Evolutionary conservation across 23 tunicate genomes (phyloP), one percentile per base, ranked within the genome.

Genomic region (Phallusia fumigata): DNA sequence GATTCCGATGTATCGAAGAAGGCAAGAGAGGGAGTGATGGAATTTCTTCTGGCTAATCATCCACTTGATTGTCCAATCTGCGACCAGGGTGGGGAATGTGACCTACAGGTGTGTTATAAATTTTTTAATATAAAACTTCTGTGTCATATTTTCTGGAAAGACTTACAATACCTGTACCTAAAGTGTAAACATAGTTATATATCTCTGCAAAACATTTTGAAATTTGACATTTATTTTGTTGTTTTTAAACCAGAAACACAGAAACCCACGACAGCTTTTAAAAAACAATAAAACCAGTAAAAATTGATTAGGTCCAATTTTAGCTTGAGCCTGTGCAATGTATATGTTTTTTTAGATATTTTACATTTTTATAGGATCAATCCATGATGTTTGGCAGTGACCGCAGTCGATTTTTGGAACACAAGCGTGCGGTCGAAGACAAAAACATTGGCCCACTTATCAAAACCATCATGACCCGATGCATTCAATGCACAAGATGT

Each of bases 1-100:
- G 93, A 97, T 73, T 88, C 95, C 45, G 99, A 97, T 65, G 82
- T 83, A 19, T 97, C 99, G 24, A 93, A 93, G 80, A 93, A 93
- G 83, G 97, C 99, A 74, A 89, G 99, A 72, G 99, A 97, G 78
- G 99, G 97, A n/a, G 97, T 97, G 31, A 97, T 97, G 99, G 99
- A 97, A 65, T 97, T 97, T 83, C 85, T 97, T 3, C 87, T 97
- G 26, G 99, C 99, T 3, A 97, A 97, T 65, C 99, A 97, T 52
- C 99, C 99, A 0, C 86, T 97, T 0, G 99, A 97, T 83, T 97
- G 99, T 77, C 99, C 99, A 3, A 92, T 97, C 64, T 97, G 99
- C 79, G 99, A 97, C 52, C 99, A 97, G 52, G 99, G 99, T 31
- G 99, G 99, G 0, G 99, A 97, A 83, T 97, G 99, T 50, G 99